Base-by-base conservation (phyloP, 2,888 invertebrate genomes). In the Drosophila mulleri region DNA sequence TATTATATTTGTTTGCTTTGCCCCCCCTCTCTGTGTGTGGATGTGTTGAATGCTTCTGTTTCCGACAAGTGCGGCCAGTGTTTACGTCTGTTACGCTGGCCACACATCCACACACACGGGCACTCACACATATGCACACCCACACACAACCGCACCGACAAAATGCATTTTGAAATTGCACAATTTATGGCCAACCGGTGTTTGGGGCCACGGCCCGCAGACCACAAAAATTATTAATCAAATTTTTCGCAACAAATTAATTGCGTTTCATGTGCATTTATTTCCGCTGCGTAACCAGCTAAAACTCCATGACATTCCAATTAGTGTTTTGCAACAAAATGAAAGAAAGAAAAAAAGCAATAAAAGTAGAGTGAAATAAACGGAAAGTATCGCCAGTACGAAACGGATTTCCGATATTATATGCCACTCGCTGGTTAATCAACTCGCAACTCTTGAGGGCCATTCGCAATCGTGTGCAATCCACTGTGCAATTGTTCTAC, bases 161-260 rank as follows among this genome's bases (percentile, higher is more conserved):
- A 32, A 52, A 41, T 48, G 53, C 60, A 53, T 23, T 69, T 78
- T 75, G 16, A 44, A 69, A 71, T 70, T 50, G 26, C 62, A 35
- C 66, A 65, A 66, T 79, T 71, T 80, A 72, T 62, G 57, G 39
- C n/a, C 54, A 32, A 32, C 11, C 32, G 11, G 11, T 11, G 32
- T 32, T 16, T 6, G 16, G 16, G 58, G 35, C 20, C 52, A 35
- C 18, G n/a, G 53, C 44, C 32, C 50, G 32, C 50, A 32, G 32
- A 32, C 50, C 48, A n/a, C 48, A 53, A 26, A 70, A 83, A 83
- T 73, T 75, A 67, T 75, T 75, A 89, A 83, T 86, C 78, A 83
- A 65, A 74, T 65, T 61, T 65, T 70, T 37, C 26, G 50, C 66
- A 29, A 53, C 58, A 63, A 81, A 73, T 87, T 85, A 89, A 89